These are phyloP conservation scores for Sinelater perroti DNA, from an alignment of 2,888 invertebrate genomes.

Conservation along the genomic window DNA sequence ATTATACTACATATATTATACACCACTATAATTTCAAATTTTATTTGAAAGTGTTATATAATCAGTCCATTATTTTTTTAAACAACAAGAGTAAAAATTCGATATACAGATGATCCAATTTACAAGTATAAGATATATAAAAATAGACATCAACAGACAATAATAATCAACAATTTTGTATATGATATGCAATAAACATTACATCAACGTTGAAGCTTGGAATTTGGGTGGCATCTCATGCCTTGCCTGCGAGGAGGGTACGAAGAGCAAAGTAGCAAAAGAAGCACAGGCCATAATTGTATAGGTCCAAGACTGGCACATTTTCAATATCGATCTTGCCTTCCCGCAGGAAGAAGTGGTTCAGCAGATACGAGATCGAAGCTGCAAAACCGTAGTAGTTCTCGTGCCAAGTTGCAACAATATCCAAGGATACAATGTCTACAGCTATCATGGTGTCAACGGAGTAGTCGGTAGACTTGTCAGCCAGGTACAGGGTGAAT, in stretches of 20 bases:
- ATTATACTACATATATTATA: no score
- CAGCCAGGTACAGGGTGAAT: slow-evolving; percentile 11
- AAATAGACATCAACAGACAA: slow-evolving; percentile 19
- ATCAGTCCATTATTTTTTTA: not conserved
- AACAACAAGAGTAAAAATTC: slow-evolving; percentile 9
- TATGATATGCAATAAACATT: slow-evolving; percentile 27
- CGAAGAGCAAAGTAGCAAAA: slow-evolving; percentile 29
- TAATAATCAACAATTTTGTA: slow-evolving; percentile 13
- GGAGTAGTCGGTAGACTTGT: not conserved
- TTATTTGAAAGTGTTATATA: no score
- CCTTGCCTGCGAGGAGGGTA: not conserved
- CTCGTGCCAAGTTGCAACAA: slow-evolving; percentile 15
- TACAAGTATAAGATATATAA: slow-evolving; percentile 21
- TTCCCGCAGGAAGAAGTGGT: slow-evolving; percentile 27
- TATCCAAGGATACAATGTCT: slow-evolving; percentile 9
- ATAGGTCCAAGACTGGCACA: slow-evolving; percentile 29
- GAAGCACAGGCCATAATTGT: slow-evolving; percentile 35
- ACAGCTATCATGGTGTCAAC: slow-evolving; percentile 16
- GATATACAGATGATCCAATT: slow-evolving; percentile 5
- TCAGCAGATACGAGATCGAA: slow-evolving; percentile 25
- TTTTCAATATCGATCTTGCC: slow-evolving; percentile 24
- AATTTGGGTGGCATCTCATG: slow-evolving; percentile 6
- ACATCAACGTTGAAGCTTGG: not conserved
- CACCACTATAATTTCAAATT: no score
- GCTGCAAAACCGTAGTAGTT: slow-evolving; percentile 26